Conservation (phyloP, 2,113 vertebrate species). For the Ctenomys sociabilis region DNA sequence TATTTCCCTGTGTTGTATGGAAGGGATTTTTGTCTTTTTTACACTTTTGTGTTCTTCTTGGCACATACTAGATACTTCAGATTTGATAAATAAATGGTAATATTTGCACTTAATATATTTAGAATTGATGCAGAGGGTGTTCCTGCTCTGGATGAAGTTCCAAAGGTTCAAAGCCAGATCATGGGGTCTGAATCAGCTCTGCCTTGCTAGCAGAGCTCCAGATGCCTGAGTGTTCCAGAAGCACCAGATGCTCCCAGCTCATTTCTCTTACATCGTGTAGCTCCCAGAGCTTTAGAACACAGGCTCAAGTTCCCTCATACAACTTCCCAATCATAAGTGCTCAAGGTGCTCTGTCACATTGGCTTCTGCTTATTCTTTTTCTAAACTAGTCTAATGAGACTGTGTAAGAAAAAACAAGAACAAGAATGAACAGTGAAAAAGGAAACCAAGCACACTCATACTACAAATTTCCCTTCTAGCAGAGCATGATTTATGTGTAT, state of each 20-base stretch:
- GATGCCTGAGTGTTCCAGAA: background rate
- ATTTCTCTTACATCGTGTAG: background rate
- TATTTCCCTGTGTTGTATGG: background rate
- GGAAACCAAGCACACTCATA: background rate
- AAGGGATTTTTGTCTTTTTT: background rate
- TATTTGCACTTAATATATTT: background rate
- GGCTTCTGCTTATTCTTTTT: background rate
- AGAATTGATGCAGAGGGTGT: background rate
- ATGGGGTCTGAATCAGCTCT: background rate
- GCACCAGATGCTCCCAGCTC: background rate
- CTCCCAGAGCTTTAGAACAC: background rate
- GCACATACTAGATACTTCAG: background rate
- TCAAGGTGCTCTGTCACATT: background rate
- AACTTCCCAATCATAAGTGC: background rate
- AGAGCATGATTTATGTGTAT: background rate
- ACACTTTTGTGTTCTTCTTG: background rate
- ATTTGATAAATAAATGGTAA: background rate
- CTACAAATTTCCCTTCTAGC: background rate
- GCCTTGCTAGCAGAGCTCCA: background rate
- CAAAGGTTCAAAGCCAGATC: background rate
- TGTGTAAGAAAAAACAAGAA: background rate
- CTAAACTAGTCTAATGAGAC: background rate
- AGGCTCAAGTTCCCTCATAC: background rate
- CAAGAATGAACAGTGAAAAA: background rate
- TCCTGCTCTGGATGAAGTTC: background rate